Conservation (phyloP, 2,888 invertebrate species). For the Emesis furor region DNA sequence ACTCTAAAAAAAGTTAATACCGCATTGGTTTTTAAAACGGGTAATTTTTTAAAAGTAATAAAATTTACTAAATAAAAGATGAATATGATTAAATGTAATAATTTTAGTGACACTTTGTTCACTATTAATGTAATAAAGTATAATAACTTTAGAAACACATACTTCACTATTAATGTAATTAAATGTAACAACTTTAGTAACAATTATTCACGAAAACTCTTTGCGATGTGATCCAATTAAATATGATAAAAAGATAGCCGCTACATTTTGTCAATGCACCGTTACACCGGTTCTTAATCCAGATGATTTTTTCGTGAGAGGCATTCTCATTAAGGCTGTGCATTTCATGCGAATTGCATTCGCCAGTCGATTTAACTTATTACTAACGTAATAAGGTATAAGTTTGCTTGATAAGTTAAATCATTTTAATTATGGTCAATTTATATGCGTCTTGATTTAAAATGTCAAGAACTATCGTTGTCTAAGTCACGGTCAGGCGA, state of each 20-base stretch:
- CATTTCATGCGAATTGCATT: constrained; percentile 18
- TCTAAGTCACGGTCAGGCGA: constrained; percentile 26
- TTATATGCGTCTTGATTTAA: constrained; percentile 31
- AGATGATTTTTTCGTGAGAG: constrained; percentile 27
- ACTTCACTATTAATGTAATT: too few relatives aligned
- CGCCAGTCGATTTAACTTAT: neutral
- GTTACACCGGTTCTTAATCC: constrained; percentile 20
- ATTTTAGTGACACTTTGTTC: too few relatives aligned
- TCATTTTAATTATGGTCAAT: constrained; percentile 30
- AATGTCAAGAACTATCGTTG: constrained; percentile 36
- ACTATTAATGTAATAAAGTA: too few relatives aligned
- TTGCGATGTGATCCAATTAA: neutral
- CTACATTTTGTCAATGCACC: neutral
- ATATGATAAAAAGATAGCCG: constrained; percentile 1
- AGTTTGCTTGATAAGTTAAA: constrained; percentile 9
- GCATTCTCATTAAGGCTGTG: constrained; percentile 20
- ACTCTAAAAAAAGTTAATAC: too few relatives aligned
- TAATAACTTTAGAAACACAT: too few relatives aligned
- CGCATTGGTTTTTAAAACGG: too few relatives aligned
- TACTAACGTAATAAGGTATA: neutral
- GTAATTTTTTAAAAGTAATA: too few relatives aligned
- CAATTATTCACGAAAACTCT: neutral
- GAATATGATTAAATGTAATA: too few relatives aligned
- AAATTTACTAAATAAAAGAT: too few relatives aligned
- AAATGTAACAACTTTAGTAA: too few relatives aligned